Base-by-base conservation (phyloP, 2,888 invertebrate species). In the Hypsopygia costalis region DNA sequence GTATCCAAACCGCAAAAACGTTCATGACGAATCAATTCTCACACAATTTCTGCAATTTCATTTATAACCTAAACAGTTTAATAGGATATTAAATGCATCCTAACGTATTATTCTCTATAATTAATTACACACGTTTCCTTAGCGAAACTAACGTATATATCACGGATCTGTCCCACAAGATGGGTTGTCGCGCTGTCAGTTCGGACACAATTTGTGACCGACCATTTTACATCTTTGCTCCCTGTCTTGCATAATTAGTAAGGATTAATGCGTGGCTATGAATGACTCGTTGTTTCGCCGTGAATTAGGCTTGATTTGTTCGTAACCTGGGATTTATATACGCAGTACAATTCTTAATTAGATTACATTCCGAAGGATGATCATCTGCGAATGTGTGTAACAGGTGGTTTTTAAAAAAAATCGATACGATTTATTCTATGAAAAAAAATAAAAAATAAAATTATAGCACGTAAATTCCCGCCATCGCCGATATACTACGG, bases 191-290 rank as follows among this genome's bases (percentile, higher is more conserved):
- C 77, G 66, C 79, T 83, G 87, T 87, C 87, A 82, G 70, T 77
- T 77, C 55, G 76, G 73, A 73, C 75, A 75, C 77, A 76, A 88
- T 88, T 88, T 87, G 87, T 86, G 83, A 68, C 67, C 80, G 71
- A 68, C 75, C 81, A 82, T 85, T 81, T 82, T 81, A 77, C 79
- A 81, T 82, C 82, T 82, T 81, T 77, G 77, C 82, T 81, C 75
- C 74, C 63, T 75, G 78, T 77, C 81, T 81, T 82, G 81, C 79
- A 80, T 86, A 86, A 88, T 87, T 87, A 87, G 83, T 77, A 66
- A 73, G 79, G 79, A 86, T 87, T 87, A 87, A 86, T 85, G 81
- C 64, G 69, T 56, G 58, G 70, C 78, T 80, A 77, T 81, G 81
- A 80, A 74, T 74, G 83, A 81, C 69, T 77, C 70, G 75, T 73